phyloP scores from a whole-genome alignment of 2,797 vertebrate species.

The Xenops minutus region DNA sequence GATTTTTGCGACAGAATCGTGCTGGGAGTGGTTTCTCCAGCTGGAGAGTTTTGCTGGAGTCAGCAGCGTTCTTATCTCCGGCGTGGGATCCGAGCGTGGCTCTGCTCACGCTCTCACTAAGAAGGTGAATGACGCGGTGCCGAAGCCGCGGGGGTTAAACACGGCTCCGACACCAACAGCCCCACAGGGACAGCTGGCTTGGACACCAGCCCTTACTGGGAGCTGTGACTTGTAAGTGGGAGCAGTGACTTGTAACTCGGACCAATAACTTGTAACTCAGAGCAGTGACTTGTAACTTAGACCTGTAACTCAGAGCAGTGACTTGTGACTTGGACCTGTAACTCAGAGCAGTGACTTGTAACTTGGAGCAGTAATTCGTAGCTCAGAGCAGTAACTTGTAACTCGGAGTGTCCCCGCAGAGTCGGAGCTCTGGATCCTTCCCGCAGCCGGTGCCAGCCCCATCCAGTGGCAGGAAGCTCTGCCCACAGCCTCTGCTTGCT shows the following conservation, averaged over 20 bases:
- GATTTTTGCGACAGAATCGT: neutral
- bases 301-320: neutral
- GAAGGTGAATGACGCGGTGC: accelerated
- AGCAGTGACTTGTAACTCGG: neutral
- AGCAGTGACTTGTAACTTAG: neutral
- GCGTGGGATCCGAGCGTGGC: accelerated
- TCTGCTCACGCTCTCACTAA: neutral
- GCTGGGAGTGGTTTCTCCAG: neutral
- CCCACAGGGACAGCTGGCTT: accelerated
- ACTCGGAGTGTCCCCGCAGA: accelerated
- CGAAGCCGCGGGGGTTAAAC: neutral
- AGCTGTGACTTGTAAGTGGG: neutral
- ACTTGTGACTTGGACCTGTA: neutral
- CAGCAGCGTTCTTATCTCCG: neutral
- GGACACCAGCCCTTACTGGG: accelerated
- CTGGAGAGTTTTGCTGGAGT: neutral
- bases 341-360: accelerated
- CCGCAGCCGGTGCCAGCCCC: accelerated
- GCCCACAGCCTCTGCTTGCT: neutral
- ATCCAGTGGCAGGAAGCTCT: constrained; percentile 3
- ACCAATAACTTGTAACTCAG: neutral
- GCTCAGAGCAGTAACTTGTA: neutral
- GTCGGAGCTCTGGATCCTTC: neutral
- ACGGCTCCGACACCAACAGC: accelerated
- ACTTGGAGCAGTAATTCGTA: neutral